phyloP scores from a whole-genome alignment of 2,888 invertebrate species.

The Nephrotoma appendiculata region DNA sequence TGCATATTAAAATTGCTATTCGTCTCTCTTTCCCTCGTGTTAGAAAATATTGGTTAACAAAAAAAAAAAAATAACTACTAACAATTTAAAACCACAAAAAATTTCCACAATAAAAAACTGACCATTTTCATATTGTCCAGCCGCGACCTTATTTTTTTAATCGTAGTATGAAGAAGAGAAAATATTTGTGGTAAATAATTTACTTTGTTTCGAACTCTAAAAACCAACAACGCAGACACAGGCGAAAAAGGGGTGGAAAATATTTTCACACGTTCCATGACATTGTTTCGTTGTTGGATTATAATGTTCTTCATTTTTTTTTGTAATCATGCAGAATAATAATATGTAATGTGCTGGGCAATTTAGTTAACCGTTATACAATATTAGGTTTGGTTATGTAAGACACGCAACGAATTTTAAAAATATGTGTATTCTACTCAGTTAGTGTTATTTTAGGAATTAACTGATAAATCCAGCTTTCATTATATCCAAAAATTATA shows the following conservation, averaged over 20 bases:
- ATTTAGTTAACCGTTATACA: not conserved
- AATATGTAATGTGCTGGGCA: not conserved
- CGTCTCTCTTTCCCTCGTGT: not conserved
- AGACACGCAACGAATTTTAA: not conserved
- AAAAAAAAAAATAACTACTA: not conserved
- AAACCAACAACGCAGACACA: not conserved
- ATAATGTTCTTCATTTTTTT: not conserved
- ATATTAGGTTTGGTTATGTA: not conserved
- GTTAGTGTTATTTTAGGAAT: not conserved
- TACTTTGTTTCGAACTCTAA: not conserved
- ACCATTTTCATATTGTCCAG: not conserved
- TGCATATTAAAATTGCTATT: not conserved
- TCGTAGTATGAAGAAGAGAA: not conserved
- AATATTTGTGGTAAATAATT: not conserved
- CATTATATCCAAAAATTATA: not conserved
- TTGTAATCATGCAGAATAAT: not conserved
- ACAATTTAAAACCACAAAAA: not conserved
- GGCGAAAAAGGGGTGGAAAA: not conserved
- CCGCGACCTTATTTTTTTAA: not conserved
- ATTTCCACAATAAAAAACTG: not conserved
- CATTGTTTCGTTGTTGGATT: not conserved
- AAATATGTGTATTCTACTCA: not conserved
- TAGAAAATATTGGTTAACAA: not conserved
- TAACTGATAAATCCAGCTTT: not conserved
- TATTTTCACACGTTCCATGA: not conserved